Evolutionary conservation across 2,113 vertebrate genomes (phyloP).

Genomic region (Gymnocephalus cernua): DNA sequence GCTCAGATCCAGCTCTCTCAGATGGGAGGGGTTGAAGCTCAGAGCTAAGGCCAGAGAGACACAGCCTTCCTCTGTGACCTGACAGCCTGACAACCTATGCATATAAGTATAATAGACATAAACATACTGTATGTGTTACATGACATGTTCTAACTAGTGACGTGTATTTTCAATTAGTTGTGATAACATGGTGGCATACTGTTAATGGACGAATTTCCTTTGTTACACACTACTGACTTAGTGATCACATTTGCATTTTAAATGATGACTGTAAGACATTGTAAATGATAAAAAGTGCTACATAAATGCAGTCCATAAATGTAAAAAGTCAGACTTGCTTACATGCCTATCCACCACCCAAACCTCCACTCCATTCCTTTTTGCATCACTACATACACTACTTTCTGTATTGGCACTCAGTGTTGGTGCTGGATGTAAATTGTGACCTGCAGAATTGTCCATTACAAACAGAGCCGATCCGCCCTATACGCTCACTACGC

Average conservation of each 20-base stretch:
- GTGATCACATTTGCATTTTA: neutral
- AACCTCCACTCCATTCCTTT: neutral
- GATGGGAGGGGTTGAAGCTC: neutral
- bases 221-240: neutral
- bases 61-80: conserved; percentile 6
- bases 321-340: neutral
- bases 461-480: too few relatives aligned
- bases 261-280: too few relatives aligned
- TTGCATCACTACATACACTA: neutral
- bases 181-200: neutral
- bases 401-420: too few relatives aligned
- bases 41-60: neutral
- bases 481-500: too few relatives aligned
- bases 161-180: neutral
- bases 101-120: neutral
- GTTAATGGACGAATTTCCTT: neutral
- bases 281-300: too few relatives aligned
- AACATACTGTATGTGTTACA: neutral
- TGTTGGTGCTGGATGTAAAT: neutral
- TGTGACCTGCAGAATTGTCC: neutral
- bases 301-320: neutral
- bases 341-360: neutral
- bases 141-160: neutral
- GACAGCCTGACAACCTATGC: conserved; percentile 7
- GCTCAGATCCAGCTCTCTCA: conserved; percentile 18